Base-by-base conservation (phyloP, 2,797 vertebrate genomes). In the Hippoglossus hippoglossus region DNA sequence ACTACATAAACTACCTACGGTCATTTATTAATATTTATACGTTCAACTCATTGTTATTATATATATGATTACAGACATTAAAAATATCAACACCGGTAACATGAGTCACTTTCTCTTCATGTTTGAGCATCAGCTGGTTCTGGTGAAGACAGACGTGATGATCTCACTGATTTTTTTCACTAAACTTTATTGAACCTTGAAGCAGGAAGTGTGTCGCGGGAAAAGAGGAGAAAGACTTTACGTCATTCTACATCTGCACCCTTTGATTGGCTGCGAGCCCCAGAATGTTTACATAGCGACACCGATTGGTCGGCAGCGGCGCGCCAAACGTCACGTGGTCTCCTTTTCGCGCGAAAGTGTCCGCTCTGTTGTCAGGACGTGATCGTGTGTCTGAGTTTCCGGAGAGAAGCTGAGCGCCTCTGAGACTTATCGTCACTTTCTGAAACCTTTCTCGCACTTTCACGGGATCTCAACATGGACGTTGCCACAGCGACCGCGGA, bases 381-480 rank as follows among this genome's bases (percentile, higher is more conserved):
- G 7, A 44, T 12, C 68, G 71, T 78, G 72, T 58, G n/a, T 36
- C 51, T 12, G 46, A 55, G 28, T n/a, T 11, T 52, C 11, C 21
- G 12, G 52, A 51, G 46, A 44, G 44, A 22, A 3, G 52, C 1
- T 15, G 16, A 52, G 10, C 5, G 2, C 10, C 0, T 50, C 19
- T 3, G 11, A 12, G 7, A 3, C 1, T 16, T 5, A 26, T 13
- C 51, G 5, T 8, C 10, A 0, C 1, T 72, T 79, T 66, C 21
- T 36, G 2, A 9, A 0, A 0, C 1, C 6, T 41, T 61, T 46
- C 1, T 34, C 2, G 10, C 36, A 52, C 3, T 67, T 61, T 47
- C 31, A 77, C 55, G 3, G 53, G 5, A 2, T 67, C 46, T 59
- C 54, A 75, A 2, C 28, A 99, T 99, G 98, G 98, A 99, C 5